Evolutionary conservation across 2,888 invertebrate genomes (phyloP), one percentile per base, ranked within the genome.

Genomic region (Calephelis perditalis): DNA sequence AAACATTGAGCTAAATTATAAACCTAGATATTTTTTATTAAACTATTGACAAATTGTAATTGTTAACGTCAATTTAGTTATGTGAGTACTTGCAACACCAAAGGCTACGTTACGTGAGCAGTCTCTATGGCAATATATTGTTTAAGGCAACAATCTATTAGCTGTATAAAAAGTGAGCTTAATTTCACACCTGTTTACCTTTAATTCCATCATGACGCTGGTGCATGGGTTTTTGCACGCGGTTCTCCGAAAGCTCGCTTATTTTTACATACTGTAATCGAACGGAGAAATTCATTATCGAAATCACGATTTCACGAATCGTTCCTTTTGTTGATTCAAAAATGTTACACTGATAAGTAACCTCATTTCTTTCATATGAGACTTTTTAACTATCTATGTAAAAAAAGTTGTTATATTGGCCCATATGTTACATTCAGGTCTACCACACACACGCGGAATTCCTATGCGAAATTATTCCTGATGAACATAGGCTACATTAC

Each of bases 161-260:
- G 79, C 77, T 66, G 76, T 73, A 79, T 81, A 85, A 87, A 88
- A 88, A 88, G 75, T 79, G 71, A 79, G 81, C 82, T 81, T 87
- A 89, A 90, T 89, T 90, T 89, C 86, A 88, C 88, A 90, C 89
- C 86, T 89, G 88, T 87, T 89, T 86, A 83, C 77, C 71, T 82
- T 85, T 85, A 86, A 88, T 88, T 79, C 75, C 75, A 81, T 86
- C 87, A 89, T 88, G 78, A 82, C 73, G 73, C 73, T 74, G 75
- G 78, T 75, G 77, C 80, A 78, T 74, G 74, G 73, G 75, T 82
- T 83, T 80, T 81, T 84, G 79, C 84, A 80, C 76, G 78, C 77
- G 76, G 71, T 76, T 75, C 70, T 68, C 63, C 63, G 72, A 72
- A 67, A 63, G 65, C 70, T 68, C 70, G 49, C 49, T 71, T 71